A percentile compares a stretch with the other conserved stretches of the same genome.
phyloP scores from a whole-genome alignment of 2,113 vertebrate genomes.

The Symphodus melops region DNA sequence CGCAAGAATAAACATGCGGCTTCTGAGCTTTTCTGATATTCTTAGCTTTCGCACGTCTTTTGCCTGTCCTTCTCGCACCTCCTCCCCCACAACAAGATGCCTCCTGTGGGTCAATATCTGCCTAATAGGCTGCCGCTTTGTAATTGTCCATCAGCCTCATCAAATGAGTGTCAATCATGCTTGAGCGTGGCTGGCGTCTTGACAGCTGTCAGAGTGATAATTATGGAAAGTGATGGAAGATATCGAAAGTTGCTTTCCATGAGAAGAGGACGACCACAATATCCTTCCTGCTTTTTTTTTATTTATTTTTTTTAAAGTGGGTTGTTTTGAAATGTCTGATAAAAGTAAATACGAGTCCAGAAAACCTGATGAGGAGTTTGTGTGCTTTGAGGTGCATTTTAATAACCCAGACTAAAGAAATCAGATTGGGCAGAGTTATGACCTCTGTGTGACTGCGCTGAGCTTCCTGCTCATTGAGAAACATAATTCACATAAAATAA shows the following conservation, averaged over 20 bases:
- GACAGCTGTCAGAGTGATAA: slow-evolving; percentile 69
- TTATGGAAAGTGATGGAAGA: slow-evolving; percentile 82
- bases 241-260: slow-evolving; percentile 81
- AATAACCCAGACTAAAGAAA: neutral
- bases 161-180: slow-evolving; percentile 57
- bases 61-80: slow-evolving; percentile 38
- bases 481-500: neutral
- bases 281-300: slow-evolving; percentile 83
- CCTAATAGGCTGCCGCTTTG: slow-evolving; percentile 39
- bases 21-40: slow-evolving; percentile 47
- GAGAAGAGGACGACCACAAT: slow-evolving; percentile 82
- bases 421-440: neutral
- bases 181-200: slow-evolving; percentile 30
- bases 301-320: slow-evolving; percentile 28
- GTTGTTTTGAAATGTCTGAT: neutral
- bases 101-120: slow-evolving; percentile 43
- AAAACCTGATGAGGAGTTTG: neutral
- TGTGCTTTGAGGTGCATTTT: slow-evolving; percentile 14
- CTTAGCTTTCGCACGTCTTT: slow-evolving; percentile 52
- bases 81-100: slow-evolving; percentile 3
- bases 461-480: neutral
- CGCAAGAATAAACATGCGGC: slow-evolving; percentile 8
- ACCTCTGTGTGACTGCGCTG: neutral
- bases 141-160: slow-evolving; percentile 64
- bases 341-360: neutral